phyloP scores from a whole-genome alignment of 2,113 vertebrate species.

The Corydoras sp. region DNA sequence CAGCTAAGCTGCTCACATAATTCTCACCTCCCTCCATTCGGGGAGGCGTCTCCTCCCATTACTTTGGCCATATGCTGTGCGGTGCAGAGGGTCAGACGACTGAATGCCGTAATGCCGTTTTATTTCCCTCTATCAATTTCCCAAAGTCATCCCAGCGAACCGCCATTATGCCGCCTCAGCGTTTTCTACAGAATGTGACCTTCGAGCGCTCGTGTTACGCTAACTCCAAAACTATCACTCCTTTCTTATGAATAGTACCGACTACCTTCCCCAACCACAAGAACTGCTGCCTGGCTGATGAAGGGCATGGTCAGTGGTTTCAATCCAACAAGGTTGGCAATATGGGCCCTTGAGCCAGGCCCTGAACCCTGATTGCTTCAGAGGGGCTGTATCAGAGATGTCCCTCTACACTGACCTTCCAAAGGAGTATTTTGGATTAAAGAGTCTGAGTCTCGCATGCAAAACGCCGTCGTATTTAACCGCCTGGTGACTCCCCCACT shows the following conservation, averaged over 20 bases:
- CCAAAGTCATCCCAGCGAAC: neutral
- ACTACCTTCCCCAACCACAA: neutral
- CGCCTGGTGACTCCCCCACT: no score
- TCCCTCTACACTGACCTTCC: neutral
- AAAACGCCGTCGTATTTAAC: neutral
- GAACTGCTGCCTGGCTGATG: slow-evolving; percentile 3
- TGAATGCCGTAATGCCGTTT: neutral
- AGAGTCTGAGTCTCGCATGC: slow-evolving; percentile 19
- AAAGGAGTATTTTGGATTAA: no score
- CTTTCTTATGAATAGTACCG: no score
- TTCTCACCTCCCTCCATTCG: neutral
- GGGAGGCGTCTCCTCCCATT: neutral
- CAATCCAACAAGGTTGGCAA: no score
- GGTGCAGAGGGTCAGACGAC: neutral
- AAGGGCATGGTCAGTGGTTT: no score
- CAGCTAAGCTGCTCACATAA: neutral
- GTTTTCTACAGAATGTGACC: neutral
- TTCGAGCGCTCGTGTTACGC: slow-evolving; percentile 18
- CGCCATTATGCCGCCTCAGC: neutral
- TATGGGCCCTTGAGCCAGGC: neutral
- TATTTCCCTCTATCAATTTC: slow-evolving; percentile 2
- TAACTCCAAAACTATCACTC: neutral
- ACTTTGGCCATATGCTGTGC: neutral
- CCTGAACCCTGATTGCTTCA: slow-evolving; percentile 8
- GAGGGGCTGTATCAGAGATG: neutral